Conservation (phyloP, 1,140 invertebrate species). For the Leptonema lineaticorne region DNA sequence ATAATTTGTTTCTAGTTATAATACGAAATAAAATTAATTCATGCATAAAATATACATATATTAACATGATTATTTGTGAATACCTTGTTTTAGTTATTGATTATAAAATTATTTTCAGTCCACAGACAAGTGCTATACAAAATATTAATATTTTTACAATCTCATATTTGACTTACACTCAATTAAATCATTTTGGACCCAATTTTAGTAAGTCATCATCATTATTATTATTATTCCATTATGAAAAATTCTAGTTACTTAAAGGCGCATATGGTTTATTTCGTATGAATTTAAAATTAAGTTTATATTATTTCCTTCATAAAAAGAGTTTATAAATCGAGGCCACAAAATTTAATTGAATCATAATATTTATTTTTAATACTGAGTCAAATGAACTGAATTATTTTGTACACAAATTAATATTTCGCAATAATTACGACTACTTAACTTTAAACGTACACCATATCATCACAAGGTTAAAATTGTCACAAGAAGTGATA, state of each 20-base stretch:
- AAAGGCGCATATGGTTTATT: constrained; percentile 1
- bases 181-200: constrained; percentile 1
- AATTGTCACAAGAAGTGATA: background rate
- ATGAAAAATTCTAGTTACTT: no score
- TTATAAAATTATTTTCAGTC: background rate
- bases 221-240: no score
- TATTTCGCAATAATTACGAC: background rate
- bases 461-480: constrained; percentile 2
- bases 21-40: constrained; percentile 7
- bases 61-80: constrained; percentile 13
- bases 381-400: background rate
- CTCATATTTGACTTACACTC: background rate
- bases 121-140: background rate
- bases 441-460: background rate
- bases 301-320: no score
- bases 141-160: background rate
- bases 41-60: background rate
- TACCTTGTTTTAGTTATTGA: constrained; percentile 11
- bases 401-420: background rate
- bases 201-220: background rate
- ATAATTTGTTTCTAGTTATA: constrained; percentile 14
- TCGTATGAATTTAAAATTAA: no score
- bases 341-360: constrained; percentile 8
- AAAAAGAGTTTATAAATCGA: background rate
- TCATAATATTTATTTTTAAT: background rate